These are phyloP conservation scores for Gambusia affinis DNA, from an alignment of 2,113 vertebrate genomes.

Conservation along the genomic window DNA sequence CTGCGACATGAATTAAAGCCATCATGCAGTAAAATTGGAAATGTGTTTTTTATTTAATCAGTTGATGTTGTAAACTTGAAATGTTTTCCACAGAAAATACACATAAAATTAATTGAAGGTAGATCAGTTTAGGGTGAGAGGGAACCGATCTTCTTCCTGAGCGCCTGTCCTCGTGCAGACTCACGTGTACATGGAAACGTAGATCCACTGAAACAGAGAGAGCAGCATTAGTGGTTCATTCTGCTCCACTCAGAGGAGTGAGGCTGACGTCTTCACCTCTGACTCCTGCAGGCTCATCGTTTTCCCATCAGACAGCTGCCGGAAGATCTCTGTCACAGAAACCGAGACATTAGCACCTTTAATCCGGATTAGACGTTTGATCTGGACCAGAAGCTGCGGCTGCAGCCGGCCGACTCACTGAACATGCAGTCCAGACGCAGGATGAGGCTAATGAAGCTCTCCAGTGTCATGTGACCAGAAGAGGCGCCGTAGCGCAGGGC, in stretches of 20 bases:
- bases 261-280: constrained; percentile 55
- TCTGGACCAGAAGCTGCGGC: too few relatives aligned
- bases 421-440: constrained; percentile 74
- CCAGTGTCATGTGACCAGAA: constrained; percentile 67
- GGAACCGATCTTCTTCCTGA: background rate
- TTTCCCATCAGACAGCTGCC: constrained; percentile 58
- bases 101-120: background rate
- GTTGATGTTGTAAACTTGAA: background rate
- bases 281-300: constrained; percentile 55
- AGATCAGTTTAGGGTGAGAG: background rate
- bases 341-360: background rate
- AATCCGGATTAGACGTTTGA: background rate
- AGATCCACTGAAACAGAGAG: constrained; percentile 53
- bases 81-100: background rate
- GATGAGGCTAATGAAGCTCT: constrained; percentile 76
- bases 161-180: background rate
- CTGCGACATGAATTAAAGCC: too few relatives aligned
- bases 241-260: background rate
- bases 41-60: too few relatives aligned
- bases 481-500: constrained; percentile 69
- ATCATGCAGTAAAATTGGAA: too few relatives aligned
- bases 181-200: constrained; percentile 61
- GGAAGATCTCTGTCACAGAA: constrained; percentile 68
- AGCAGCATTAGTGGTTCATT: background rate
- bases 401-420: constrained; percentile 59